Base-by-base conservation (phyloP, 2,888 invertebrate species). In the Caenorhabditis sp. region DNA sequence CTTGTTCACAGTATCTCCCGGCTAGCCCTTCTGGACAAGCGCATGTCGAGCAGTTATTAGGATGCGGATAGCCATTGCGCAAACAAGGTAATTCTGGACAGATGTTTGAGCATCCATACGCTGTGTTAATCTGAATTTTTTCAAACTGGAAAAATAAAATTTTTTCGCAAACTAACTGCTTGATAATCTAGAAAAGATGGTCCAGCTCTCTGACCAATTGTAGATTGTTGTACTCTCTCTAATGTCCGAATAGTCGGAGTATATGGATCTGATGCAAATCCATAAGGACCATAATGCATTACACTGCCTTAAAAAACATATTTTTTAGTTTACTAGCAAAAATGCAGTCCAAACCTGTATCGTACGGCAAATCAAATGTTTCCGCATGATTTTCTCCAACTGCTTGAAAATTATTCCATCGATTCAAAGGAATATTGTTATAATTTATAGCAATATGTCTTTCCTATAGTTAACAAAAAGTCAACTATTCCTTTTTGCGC, bases 401-500 rank as follows among this genome's bases (percentile, higher is more conserved):
- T 0, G 88, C 82, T 56, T 88, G 85, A 56, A 88, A 88, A 77
- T 88, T 88, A 72, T 88, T 88, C 88, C 88, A 88, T 24, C 87
- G 45, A 17, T 78, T 62, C 15, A 87, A 56, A 11, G 87, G 87
- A 39, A 88, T 86, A 59, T 88, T 88, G 58, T 83, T 83, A 65
- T 87, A 88, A 71, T 88, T 87, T 32, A 88, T 81, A n/a, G 80
- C 71, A 43, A 87, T 83, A 62, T 87, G 71, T 2, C 81, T 52
- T 26, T 82, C 77, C 75, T 87, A 7, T 30, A n/a, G n/a, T n/a
- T n/a, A n/a, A n/a, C n/a, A n/a, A n/a, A n/a, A n/a, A n/a, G n/a
- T n/a, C n/a, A n/a, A n/a, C n/a, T n/a, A n/a, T n/a, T n/a, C n/a
- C n/a, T n/a, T n/a, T n/a, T n/a, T n/a, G n/a, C n/a, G n/a, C n/a